Evolutionary conservation across 1,140 invertebrate genomes (phyloP).

Genomic region (Lepidurus packardi): DNA sequence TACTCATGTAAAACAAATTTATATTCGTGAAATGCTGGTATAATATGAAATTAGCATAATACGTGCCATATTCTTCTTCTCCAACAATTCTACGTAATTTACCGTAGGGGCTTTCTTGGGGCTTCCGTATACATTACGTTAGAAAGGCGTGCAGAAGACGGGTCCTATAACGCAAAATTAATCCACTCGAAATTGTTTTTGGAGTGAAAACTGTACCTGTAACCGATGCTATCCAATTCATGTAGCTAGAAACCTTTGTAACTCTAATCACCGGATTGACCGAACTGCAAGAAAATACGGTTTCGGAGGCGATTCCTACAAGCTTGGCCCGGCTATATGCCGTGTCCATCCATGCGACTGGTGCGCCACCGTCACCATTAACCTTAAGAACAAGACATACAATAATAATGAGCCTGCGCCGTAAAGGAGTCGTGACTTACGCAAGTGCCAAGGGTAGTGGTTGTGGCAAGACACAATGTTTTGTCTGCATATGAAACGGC

Average conservation of each 20-base stretch:
- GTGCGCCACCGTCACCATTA: not conserved
- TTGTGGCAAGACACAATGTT: not conserved
- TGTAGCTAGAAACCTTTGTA: not conserved
- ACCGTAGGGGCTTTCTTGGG: no score
- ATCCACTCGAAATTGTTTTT: no score
- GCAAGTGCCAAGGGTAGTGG: not conserved
- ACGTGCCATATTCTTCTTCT: no score
- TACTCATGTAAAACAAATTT: no score
- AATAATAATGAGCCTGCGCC: not conserved
- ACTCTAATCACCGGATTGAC: no score
- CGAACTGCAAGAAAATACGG: no score
- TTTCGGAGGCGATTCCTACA: not conserved
- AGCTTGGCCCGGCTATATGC: not conserved
- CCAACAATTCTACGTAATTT: no score
- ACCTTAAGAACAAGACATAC: not conserved
- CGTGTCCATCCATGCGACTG: not conserved
- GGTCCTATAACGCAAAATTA: no score
- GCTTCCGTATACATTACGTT: no score
- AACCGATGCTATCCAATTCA: not conserved
- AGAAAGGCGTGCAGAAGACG: no score
- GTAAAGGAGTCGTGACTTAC: not conserved
- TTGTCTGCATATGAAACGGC: not conserved
- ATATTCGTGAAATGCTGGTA: no score
- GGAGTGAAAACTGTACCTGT: not conserved
- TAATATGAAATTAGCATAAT: no score